Evolutionary conservation across 2,888 invertebrate species (phyloP), one percentile per base, ranked within the genome.

Genomic region (Anthophora plumipes): DNA sequence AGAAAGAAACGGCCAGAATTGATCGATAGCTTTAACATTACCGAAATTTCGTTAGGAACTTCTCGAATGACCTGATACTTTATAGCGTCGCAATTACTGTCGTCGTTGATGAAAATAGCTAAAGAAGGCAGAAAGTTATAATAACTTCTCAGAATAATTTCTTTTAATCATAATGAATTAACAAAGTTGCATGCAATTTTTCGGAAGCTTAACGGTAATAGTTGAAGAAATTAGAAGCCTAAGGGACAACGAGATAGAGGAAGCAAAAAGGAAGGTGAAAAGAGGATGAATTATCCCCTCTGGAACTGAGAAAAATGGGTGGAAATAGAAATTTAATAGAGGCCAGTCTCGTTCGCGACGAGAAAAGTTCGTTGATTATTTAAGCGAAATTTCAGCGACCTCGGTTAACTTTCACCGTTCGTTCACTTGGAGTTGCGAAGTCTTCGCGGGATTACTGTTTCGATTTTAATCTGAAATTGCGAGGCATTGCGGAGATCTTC

Each of bases 91-190:
- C n/a, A n/a, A n/a, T n/a, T n/a, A n/a, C n/a, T n/a, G n/a, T n/a
- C n/a, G n/a, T 37, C 39, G 46, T 66, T 60, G 22, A 37, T 41
- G 63, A 63, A 54, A 31, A 64, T 57, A 57, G n/a, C 39, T 39
- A 37, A 14, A 73, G 50, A 46, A 76, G 20, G 31, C 57, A 31
- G 52, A 31, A 12, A 43, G 9, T n/a, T 9, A 11, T 55, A 52
- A 39, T 43, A 78, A 63, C 39, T 77, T 68, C 67, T 41, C 61
- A 57, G 48, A 14, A n/a, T 41, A 46, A 57, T 31, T 37, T 31
- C 50, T 54, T 50, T 41, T 63, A 63, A 41, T 55, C 63, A 50
- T 76, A 76, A 78, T 63, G 77, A 78, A 76, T 78, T 76, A 68
- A 78, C 43, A 61, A 78, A 76, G 63, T 63, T 41, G 22, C 41